Base-by-base conservation (phyloP, 2,797 vertebrate species). In the Corythornis leucogaster region DNA sequence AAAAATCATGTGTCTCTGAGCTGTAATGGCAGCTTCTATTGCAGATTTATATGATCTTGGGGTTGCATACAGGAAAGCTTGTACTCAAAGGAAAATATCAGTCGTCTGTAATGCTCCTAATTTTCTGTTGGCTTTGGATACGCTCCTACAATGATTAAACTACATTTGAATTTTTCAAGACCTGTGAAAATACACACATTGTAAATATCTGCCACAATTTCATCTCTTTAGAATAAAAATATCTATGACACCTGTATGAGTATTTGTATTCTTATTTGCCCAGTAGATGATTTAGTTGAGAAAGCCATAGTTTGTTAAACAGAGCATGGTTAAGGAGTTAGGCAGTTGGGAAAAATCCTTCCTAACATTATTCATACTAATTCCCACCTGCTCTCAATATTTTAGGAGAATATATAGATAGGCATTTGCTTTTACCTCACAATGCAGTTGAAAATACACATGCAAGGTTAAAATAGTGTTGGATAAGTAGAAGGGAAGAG, bases 361-460 rank as follows among this genome's bases (percentile, higher is more conserved):
- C 22, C 25, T 40, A 12, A 48, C 8, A 18, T 21, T 30, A 4
- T 20, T n/a, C 26, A 9, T 42, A 31, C 31, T 48, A 31, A 55
- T 59, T 70, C 24, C 8, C 21, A 9, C 9, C 30, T 86, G 26
- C 20, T 48, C 45, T 51, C 38, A 10, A 2, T 26, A 30, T 58
- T 55, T 79, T 31, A 45, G 22, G 20, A 66, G 54, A 70, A 45
- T n/a, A 21, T 2, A 38, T 38, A 38, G 38, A 38, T 13, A 57
- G 78, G n/a, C 55, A 35, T 69, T 82, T 88, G 51, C 51, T 95
- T 96, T 93, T 48, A 54, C 86, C 80, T 57, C 50, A 19, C 80
- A 87, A 33, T 71, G 48, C 67, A 82, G 85, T 24, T 53, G 94
- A 84, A 96, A 84, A 61, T 22, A 20, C 9, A 67, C 8, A 33